Base-by-base conservation (phyloP, 2,797 vertebrate species). In the Spondyliosoma cantharus region DNA sequence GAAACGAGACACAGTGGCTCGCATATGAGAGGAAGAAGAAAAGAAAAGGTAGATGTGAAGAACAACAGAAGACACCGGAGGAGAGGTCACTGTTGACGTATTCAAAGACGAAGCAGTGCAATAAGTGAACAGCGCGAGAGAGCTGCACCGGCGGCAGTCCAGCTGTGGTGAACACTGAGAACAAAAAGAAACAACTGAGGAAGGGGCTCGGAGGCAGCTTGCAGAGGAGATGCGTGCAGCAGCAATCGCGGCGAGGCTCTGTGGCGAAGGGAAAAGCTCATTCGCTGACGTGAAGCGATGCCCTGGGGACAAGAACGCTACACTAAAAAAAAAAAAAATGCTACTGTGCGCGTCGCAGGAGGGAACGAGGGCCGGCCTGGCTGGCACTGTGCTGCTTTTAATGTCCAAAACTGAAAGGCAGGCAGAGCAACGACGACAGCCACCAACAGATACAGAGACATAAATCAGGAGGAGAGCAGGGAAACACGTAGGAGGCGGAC, bases 231-330 rank as follows among this genome's bases (percentile, higher is more conserved):
- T 66, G 49, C 16, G 14, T 48, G 74, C 63, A n/a, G 68, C 58
- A 54, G 19, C 52, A 8, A 50, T 78, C 42, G 0, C 24, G 45
- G 46, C 11, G 4, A 80, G 70, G 46, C 60, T 70, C 49, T 65
- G 53, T 27, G 49, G 43, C 9, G 1, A 72, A 82, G 25, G 20
- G 25, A 57, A 68, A 76, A 67, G 71, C 71, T 74, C 3, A 78
- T 82, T 80, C 69, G 37, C n/a, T 13, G 58, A 56, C 67, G 45
- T 25, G 27, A 53, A 67, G 79, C 24, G 13, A 78, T 46, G 76
- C 65, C 74, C 58, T 2, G 22, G 27, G 77, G 80, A 73, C 22
- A 52, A 37, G 66, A 66, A 16, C 72, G 42, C 80, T 71, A 65
- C 1, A 20, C 37, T 61, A 37, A 43, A 42, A 32, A 32, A 32